A percentile compares a stretch with the other conserved stretches of the same genome.
These are phyloP conservation scores for Cheilosia soror DNA, from an alignment of 2,888 invertebrate genomes.

Conservation along the genomic window DNA sequence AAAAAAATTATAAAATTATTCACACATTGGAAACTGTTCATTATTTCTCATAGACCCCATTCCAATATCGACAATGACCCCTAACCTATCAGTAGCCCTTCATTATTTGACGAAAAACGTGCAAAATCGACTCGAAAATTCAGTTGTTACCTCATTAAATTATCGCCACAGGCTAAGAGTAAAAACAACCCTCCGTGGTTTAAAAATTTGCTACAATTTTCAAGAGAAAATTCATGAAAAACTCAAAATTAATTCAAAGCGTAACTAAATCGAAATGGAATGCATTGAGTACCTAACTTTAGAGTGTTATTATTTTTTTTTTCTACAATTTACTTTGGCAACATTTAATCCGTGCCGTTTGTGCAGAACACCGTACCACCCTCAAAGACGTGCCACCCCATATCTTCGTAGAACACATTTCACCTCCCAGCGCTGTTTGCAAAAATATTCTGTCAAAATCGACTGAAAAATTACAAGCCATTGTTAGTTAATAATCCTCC, in stretches of 20 bases:
- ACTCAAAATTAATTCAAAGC: constrained; percentile 56
- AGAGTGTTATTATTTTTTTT: constrained; percentile 8
- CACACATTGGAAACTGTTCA: constrained; percentile 22
- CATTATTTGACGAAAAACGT: constrained; percentile 48
- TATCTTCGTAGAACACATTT: constrained; percentile 32
- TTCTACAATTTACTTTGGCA: constrained; percentile 12
- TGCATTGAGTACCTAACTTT: constrained; percentile 28
- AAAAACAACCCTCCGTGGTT: constrained; percentile 23
- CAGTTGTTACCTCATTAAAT: constrained; percentile 65
- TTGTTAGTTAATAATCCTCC: constrained; percentile 73
- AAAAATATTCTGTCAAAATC: constrained; percentile 38
- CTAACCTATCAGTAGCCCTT: constrained; percentile 41
- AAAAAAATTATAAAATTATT: constrained; percentile 2
- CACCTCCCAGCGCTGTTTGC: constrained; percentile 57
- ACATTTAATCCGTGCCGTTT: constrained; percentile 30
- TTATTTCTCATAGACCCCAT: neutral
- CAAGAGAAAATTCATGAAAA: constrained; percentile 41
- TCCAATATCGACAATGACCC: constrained; percentile 10
- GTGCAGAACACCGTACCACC: constrained; percentile 12
- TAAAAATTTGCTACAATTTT: constrained; percentile 46
- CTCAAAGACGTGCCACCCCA: constrained; percentile 1
- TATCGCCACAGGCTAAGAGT: constrained; percentile 33
- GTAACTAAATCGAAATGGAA: constrained; percentile 53
- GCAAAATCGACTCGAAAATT: constrained; percentile 53
- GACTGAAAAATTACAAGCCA: constrained; percentile 67